Conservation (phyloP, 2,888 invertebrate species). For the Amphiduros pacificus region DNA sequence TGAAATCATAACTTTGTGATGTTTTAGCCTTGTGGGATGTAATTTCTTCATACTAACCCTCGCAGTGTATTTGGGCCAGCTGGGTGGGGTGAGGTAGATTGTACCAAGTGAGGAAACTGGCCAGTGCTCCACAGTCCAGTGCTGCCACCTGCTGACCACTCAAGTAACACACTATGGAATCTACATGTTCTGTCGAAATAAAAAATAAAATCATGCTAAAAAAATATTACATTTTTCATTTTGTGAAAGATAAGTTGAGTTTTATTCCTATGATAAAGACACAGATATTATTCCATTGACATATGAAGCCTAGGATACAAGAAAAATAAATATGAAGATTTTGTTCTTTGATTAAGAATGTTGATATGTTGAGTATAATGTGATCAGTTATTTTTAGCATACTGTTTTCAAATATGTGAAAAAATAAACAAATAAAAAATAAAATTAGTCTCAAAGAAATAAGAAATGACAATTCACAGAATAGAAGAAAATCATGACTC, state of each 20-base stretch:
- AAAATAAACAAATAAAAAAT: background rate
- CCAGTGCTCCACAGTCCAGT: conserved; percentile 5
- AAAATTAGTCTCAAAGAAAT: background rate
- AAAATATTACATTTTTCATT: background rate
- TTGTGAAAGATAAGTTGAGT: background rate
- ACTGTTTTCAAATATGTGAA: background rate
- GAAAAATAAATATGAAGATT: too few species aligned
- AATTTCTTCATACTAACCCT: conserved; percentile 2
- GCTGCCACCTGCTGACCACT: conserved; percentile 3
- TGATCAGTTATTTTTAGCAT: too few species aligned
- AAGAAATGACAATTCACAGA: background rate
- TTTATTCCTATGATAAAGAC: too few species aligned
- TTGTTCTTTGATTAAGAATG: too few species aligned
- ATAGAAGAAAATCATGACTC: background rate
- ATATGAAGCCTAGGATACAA: too few species aligned
- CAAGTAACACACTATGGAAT: conserved; percentile 16
- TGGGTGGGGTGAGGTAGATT: conserved; percentile 23
- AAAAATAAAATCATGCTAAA: background rate
- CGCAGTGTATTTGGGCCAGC: conserved; percentile 12
- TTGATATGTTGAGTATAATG: too few species aligned
- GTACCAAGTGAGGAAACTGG: conserved; percentile 27
- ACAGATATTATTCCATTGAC: too few species aligned
- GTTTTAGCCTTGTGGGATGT: too few species aligned
- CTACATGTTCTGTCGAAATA: conserved; percentile 1
- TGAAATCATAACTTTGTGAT: background rate